These are phyloP conservation scores for Plestiodon gilberti DNA, from an alignment of 2,113 vertebrate genomes.

Conservation along the genomic window DNA sequence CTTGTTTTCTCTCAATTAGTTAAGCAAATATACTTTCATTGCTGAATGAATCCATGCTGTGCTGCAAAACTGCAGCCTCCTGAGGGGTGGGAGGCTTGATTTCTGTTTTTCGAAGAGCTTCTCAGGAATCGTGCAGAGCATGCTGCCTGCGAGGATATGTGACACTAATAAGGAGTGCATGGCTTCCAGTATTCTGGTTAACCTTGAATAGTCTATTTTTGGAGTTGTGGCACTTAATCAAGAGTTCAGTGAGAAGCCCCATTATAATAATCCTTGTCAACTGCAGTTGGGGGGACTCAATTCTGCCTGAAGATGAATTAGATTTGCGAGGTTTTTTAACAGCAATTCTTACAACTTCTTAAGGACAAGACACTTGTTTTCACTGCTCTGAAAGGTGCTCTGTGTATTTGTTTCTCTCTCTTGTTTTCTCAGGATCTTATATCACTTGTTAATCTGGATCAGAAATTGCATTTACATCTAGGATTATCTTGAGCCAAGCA, in stretches of 20 bases:
- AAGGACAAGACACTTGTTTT: not conserved
- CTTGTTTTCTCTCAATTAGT: not conserved
- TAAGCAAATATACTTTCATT: not conserved
- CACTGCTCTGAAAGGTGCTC: not conserved
- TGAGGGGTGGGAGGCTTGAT: not conserved
- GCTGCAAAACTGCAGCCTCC: not conserved
- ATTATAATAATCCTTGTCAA: not conserved
- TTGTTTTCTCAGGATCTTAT: not conserved
- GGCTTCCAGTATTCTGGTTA: slow-evolving; percentile 8
- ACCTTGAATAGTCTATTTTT: not conserved
- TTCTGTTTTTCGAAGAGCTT: not conserved
- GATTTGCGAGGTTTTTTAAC: not conserved
- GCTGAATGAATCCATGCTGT: not conserved
- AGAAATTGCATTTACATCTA: not conserved
- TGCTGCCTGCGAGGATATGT: not conserved
- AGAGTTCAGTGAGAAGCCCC: not conserved
- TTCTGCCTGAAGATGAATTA: slow-evolving; percentile 5
- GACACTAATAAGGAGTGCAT: not conserved
- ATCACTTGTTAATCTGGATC: not conserved
- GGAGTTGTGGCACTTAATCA: not conserved
- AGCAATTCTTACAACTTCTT: not conserved
- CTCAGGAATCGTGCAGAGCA: not conserved
- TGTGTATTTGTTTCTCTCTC: not conserved
- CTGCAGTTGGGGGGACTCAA: not conserved
- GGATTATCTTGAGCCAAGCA: not conserved